Conservation (phyloP, 2,888 invertebrate species). For the Calliphora vomitoria region DNA sequence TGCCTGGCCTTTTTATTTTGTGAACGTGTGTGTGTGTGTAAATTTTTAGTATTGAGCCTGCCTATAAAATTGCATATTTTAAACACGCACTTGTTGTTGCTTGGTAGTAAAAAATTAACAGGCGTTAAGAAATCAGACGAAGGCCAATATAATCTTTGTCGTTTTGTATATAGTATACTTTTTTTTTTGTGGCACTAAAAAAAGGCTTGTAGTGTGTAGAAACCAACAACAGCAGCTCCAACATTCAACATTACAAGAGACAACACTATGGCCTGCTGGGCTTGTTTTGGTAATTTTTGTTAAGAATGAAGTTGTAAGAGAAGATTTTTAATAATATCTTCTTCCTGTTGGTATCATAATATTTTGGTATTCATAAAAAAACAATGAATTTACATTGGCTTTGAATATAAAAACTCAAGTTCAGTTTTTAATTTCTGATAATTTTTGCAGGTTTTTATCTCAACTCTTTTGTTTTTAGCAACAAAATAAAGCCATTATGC, state of each 20-base stretch:
- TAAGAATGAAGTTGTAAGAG: constrained; percentile 8
- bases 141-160: constrained; percentile 68
- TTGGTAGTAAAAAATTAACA: constrained; percentile 72
- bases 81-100: constrained; percentile 74
- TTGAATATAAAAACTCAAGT: background rate
- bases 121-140: constrained; percentile 74
- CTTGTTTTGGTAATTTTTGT: background rate
- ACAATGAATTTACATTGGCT: no score
- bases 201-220: constrained; percentile 63
- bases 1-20: constrained; percentile 35
- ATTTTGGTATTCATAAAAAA: no score
- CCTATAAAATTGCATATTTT: constrained; percentile 67
- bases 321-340: background rate
- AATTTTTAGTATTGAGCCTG: constrained; percentile 4
- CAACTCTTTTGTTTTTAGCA: constrained; percentile 23
- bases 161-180: constrained; percentile 50
- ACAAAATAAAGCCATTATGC: background rate
- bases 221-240: constrained; percentile 41
- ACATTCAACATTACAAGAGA: constrained; percentile 50
- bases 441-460: background rate
- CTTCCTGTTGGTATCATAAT: no score
- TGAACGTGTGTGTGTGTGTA: background rate
- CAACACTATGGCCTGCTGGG: constrained; percentile 36
- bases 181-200: constrained; percentile 36
- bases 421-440: background rate